These are phyloP conservation scores for Drosophila parabipectinata DNA, from an alignment of 1,140 invertebrate genomes.

Conservation along the genomic window DNA sequence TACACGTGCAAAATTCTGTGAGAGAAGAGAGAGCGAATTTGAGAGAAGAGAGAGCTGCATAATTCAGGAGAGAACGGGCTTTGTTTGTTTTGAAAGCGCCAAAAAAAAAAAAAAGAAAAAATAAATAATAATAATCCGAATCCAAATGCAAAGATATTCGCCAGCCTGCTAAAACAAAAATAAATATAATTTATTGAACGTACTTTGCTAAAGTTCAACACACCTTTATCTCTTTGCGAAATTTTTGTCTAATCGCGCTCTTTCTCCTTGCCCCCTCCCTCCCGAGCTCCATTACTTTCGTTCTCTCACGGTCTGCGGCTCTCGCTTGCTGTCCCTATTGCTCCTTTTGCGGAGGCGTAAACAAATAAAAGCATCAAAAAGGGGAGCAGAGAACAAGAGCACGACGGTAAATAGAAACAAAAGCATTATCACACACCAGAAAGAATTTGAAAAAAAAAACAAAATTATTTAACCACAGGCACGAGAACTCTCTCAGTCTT, in stretches of 20 bases:
- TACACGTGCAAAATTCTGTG: slow-evolving; percentile 34
- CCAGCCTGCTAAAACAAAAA: slow-evolving; percentile 26
- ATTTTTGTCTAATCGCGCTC: slow-evolving; percentile 25
- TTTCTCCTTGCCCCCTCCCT: neutral
- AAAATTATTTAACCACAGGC: neutral
- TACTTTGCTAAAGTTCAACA: slow-evolving; percentile 72
- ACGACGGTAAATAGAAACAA: slow-evolving; percentile 23
- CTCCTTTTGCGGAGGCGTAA: slow-evolving; percentile 56
- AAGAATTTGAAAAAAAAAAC: slow-evolving; percentile 36
- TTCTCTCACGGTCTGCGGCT: slow-evolving; percentile 7
- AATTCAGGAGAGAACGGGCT: slow-evolving; percentile 5
- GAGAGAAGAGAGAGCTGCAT: neutral
- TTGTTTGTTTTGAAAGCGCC: slow-evolving; percentile 47
- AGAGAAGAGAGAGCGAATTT: slow-evolving; percentile 7
- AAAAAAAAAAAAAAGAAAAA: slow-evolving; percentile 18
- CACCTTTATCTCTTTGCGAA: slow-evolving; percentile 60
- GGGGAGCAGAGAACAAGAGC: slow-evolving; percentile 17
- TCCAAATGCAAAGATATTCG: slow-evolving; percentile 6
- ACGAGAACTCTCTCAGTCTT: neutral
- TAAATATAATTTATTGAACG: slow-evolving; percentile 45
- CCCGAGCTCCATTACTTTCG: neutral
- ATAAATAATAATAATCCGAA: neutral
- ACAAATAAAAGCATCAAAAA: slow-evolving; percentile 65
- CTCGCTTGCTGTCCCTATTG: slow-evolving; percentile 4
- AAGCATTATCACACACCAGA: slow-evolving; percentile 50